Conservation (phyloP, 1,140 invertebrate genomes). For the Phymorhynchus buccinoides region DNA sequence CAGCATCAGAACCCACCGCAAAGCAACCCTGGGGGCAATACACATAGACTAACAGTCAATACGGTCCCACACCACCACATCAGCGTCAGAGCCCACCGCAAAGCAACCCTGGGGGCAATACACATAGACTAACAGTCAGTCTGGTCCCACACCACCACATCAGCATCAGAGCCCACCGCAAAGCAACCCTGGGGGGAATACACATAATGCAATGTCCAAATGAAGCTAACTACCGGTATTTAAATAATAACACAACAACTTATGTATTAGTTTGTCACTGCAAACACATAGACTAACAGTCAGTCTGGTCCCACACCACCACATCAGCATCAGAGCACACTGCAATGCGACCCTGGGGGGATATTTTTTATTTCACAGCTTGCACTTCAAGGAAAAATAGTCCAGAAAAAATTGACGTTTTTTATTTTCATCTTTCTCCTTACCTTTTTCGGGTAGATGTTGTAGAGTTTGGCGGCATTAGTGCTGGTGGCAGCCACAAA, state of each 20-base stretch:
- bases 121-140: no score
- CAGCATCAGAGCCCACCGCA: slow-evolving; percentile 94
- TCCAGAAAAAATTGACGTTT: no score
- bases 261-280: no score
- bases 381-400: no score
- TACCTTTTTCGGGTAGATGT: slow-evolving; percentile 95
- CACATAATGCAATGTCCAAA: no score
- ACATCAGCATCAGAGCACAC: slow-evolving; percentile 97
- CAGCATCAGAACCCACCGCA: slow-evolving; percentile 95
- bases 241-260: no score
- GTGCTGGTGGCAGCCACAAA: slow-evolving; percentile 99
- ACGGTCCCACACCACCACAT: slow-evolving; percentile 98
- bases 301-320: slow-evolving; percentile 98
- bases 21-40: slow-evolving; percentile 82
- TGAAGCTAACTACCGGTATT: no score
- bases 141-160: slow-evolving; percentile 98
- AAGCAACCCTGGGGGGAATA: no score
- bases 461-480: slow-evolving; percentile 98
- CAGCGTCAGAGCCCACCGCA: slow-evolving; percentile 94
- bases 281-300: no score
- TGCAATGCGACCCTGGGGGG: slow-evolving; percentile 90
- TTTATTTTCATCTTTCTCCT: no score
- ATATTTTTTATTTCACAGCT: no score
- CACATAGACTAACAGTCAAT: no score
- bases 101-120: slow-evolving; percentile 82